phyloP scores from a whole-genome alignment of 2,888 invertebrate species.

The Agonopterix subpropinquella region DNA sequence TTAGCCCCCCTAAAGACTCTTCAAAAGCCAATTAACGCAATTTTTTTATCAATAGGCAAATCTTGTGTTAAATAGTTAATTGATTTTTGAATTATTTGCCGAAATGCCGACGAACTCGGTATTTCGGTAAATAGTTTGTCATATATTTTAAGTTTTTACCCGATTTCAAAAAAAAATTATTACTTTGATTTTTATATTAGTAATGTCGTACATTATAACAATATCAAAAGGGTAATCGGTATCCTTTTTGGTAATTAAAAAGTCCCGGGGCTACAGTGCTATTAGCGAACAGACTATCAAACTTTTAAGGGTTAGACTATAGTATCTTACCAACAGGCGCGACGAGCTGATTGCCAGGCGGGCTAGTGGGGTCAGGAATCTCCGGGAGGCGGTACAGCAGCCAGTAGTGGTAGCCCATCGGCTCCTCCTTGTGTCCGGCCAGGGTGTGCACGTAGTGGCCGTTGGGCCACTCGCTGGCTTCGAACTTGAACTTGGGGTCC shows the following conservation, averaged over 20 bases:
- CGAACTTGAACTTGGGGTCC: conserved; percentile 83
- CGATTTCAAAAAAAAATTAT: background rate
- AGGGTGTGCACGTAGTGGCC: conserved; percentile 94
- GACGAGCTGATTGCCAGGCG: conserved; percentile 91
- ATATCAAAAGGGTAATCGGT: no score
- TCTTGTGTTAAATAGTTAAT: no score
- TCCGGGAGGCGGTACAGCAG: conserved; percentile 88
- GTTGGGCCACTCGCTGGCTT: conserved; percentile 93
- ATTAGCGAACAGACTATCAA: background rate
- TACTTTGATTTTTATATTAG: no score
- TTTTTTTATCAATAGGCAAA: no score
- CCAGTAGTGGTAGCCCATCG: conserved; percentile 93
- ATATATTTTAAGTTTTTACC: no score
- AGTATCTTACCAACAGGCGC: conserved; percentile 86
- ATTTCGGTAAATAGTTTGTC: no score
- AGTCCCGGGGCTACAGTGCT: background rate
- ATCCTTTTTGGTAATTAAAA: no score
- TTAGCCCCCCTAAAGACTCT: no score
- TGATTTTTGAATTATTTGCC: no score
- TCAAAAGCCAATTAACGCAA: no score
- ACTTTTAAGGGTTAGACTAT: background rate
- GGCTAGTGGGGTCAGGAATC: conserved; percentile 85
- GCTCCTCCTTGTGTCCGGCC: conserved; percentile 86
- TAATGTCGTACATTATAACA: no score
- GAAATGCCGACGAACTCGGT: no score